A percentile compares a stretch with the other conserved stretches of the same genome.
These are phyloP conservation scores for Heterotis niloticus DNA, from an alignment of 2,113 vertebrate genomes.

Conservation along the genomic window DNA sequence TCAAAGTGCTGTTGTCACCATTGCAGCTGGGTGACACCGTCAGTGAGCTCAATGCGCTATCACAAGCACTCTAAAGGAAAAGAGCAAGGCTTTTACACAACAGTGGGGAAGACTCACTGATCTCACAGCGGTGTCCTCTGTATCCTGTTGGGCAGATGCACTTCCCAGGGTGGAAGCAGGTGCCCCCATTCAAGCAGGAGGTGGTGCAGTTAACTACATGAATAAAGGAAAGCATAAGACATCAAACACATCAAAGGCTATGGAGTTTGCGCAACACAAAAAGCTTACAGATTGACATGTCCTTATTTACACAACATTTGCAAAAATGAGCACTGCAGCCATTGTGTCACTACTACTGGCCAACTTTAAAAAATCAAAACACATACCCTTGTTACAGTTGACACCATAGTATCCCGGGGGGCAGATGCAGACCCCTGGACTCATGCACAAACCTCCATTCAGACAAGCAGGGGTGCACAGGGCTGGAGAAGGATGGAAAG, in stretches of 20 bases:
- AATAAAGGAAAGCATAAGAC: slow-evolving; percentile 27
- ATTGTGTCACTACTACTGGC: not conserved
- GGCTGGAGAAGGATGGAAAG: slow-evolving; percentile 47
- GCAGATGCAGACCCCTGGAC: slow-evolving; percentile 80
- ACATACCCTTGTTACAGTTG: slow-evolving; percentile 82
- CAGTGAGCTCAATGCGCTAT: not conserved
- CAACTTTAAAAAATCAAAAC: not conserved
- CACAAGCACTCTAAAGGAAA: too few relatives aligned
- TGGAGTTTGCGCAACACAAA: not conserved
- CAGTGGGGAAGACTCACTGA: slow-evolving; percentile 66
- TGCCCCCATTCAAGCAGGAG: slow-evolving; percentile 81
- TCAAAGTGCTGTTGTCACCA: not conserved
- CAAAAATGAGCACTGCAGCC: not conserved
- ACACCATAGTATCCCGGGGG: slow-evolving; percentile 79
- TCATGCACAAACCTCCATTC: slow-evolving; percentile 81
- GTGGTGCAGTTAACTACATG: slow-evolving; percentile 75
- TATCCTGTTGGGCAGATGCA: slow-evolving; percentile 79
- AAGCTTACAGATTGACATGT: not conserved
- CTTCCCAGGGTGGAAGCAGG: slow-evolving; percentile 81
- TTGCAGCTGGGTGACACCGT: not conserved
- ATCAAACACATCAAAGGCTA: not conserved
- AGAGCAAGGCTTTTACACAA: too few relatives aligned
- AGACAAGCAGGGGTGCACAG: slow-evolving; percentile 75
- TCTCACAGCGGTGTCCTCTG: slow-evolving; percentile 78
- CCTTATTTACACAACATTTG: not conserved